Base-by-base conservation (phyloP, 2,888 invertebrate genomes). In the Caenorhabditis sp. region DNA sequence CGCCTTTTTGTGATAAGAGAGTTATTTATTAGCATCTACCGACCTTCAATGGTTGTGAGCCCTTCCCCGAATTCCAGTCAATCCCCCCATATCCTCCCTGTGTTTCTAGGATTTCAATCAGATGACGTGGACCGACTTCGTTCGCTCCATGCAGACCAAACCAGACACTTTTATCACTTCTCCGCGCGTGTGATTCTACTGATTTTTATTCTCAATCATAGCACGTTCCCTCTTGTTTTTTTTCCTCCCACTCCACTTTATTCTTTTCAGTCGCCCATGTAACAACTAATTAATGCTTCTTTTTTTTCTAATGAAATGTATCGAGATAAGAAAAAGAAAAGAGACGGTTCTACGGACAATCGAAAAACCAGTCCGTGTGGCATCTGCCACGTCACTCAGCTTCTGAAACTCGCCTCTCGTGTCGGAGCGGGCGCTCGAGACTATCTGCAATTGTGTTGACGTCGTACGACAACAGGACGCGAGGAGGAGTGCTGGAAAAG, bases 291-390 rank as follows among this genome's bases (percentile, higher is more conserved):
- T 66, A 46, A 48, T 66, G 48, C 58, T 66, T 48, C 56, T 58
- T 27, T 50, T 9, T 15, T 22, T 20, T 48, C 55, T 17, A 58
- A 66, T 66, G 66, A 66, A 66, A 58, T 66, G 48, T 61, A 61
- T 61, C 61, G 61, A 61, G 61, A 61, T 50, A 45, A 30, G 43
- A n/a, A n/a, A n/a, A n/a, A n/a, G n/a, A n/a, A n/a, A n/a, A n/a
- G n/a, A n/a, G n/a, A n/a, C n/a, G n/a, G n/a, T n/a, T n/a, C n/a
- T n/a, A n/a, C n/a, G n/a, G n/a, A n/a, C n/a, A n/a, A n/a, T n/a
- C n/a, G n/a, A n/a, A n/a, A n/a, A n/a, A n/a, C n/a, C n/a, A n/a
- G 46, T 46, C 35, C 17, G 6, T 41, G 20, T 15, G 32, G 11
- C 15, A 9, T 53, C 13, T 32, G 41, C 56, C 43, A 35, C 46